Conservation (phyloP, 2,113 vertebrate genomes). For the Grus americana region DNA sequence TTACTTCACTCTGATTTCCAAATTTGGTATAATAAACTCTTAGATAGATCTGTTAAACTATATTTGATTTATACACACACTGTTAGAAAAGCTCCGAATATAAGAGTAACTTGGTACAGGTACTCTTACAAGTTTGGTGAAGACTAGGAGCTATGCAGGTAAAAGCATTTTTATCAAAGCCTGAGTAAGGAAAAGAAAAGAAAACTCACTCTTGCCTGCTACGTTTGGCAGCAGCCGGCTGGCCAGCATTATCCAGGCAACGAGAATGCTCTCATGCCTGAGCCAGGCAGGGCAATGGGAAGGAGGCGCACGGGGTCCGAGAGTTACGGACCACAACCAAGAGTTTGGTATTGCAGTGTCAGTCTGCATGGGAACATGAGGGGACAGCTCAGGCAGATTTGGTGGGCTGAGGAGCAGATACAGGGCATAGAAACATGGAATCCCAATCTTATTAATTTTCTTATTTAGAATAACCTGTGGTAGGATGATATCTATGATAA, state of each 20-base stretch:
- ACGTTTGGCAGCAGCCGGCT: background rate
- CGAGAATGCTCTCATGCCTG: background rate
- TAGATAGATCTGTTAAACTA: background rate
- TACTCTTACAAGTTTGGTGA: background rate
- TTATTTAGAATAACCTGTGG: background rate
- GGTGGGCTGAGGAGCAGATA: background rate
- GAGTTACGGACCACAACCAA: background rate
- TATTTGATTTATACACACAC: background rate
- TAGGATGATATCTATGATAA: background rate
- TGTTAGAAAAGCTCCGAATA: background rate
- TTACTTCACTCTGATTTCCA: background rate
- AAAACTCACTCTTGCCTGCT: background rate
- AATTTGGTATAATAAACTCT: background rate
- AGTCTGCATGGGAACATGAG: background rate
- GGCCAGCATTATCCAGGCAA: background rate
- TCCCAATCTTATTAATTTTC: background rate
- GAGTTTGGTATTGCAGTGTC: background rate
- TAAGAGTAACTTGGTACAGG: background rate
- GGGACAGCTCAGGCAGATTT: background rate
- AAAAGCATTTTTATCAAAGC: background rate
- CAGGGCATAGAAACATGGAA: background rate
- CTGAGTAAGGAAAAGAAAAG: background rate
- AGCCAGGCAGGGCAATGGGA: background rate
- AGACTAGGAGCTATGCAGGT: background rate
- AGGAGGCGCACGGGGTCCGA: background rate